phyloP scores from a whole-genome alignment of 2,797 vertebrate species.

The Sciaenops ocellatus region DNA sequence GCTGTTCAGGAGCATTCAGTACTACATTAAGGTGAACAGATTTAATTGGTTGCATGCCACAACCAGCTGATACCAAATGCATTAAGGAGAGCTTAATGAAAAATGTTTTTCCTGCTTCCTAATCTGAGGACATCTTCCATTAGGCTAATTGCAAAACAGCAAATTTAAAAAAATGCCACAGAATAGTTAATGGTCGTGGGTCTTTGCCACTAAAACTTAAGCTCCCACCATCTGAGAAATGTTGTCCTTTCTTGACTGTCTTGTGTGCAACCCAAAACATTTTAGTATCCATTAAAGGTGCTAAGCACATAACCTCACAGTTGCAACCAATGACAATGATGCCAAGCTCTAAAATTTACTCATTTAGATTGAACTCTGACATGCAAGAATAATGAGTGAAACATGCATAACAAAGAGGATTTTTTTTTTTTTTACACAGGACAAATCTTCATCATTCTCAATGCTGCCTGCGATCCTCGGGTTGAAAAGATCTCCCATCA shows the following conservation, averaged over 20 bases:
- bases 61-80: slow-evolving; percentile 56
- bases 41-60: slow-evolving; percentile 49
- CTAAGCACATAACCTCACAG: slow-evolving; percentile 17
- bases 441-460: slow-evolving; percentile 34
- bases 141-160: slow-evolving; percentile 74
- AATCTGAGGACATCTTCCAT: slow-evolving; percentile 74
- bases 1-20: slow-evolving; percentile 16
- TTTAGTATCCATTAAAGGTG: slow-evolving; percentile 51
- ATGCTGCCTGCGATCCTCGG: slow-evolving; percentile 18
- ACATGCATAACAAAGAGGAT: slow-evolving; percentile 9
- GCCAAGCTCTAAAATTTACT: slow-evolving; percentile 9
- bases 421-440: not conserved
- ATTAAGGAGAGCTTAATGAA: slow-evolving; percentile 71
- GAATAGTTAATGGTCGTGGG: slow-evolving; percentile 62
- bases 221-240: not conserved
- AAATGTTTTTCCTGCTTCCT: slow-evolving; percentile 64
- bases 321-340: slow-evolving; percentile 23
- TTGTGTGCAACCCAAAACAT: slow-evolving; percentile 37
- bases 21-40: slow-evolving; percentile 49
- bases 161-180: slow-evolving; percentile 64
- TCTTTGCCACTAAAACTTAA: slow-evolving; percentile 44
- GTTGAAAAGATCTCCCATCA: slow-evolving; percentile 38
- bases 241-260: slow-evolving; percentile 14
- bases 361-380: slow-evolving; percentile 2
- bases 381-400: slow-evolving; percentile 5